Evolutionary conservation across 2,888 invertebrate species (phyloP).

Genomic region (Tetrapedia diversipes): DNA sequence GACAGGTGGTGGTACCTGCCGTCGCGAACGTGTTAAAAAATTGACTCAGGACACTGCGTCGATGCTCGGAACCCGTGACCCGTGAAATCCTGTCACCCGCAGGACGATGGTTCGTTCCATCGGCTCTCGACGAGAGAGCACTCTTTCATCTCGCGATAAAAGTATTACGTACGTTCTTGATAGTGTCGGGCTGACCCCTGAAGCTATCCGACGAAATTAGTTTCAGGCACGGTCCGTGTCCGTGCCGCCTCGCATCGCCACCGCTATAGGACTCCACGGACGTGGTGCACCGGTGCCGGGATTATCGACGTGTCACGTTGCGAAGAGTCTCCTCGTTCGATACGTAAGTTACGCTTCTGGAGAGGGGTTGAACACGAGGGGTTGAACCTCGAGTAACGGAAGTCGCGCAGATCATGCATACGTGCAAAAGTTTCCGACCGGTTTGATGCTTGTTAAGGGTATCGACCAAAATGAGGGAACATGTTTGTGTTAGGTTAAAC

Average conservation of each 20-base stretch:
- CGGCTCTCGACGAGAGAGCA: constrained; percentile 27
- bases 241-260: background rate
- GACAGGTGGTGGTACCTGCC: no score
- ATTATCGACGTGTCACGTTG: constrained; percentile 55
- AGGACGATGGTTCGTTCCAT: constrained; percentile 50
- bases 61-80: constrained; percentile 22
- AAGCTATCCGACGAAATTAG: constrained; percentile 61
- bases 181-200: constrained; percentile 54
- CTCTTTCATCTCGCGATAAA: constrained; percentile 63
- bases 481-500: no score
- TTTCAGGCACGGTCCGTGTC: constrained; percentile 52
- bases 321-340: constrained; percentile 60
- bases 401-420: no score
- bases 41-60: background rate
- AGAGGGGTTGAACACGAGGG: no score
- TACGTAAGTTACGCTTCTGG: constrained; percentile 54
- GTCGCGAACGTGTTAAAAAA: no score
- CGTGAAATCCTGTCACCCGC: constrained; percentile 18
- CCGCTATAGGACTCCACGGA: constrained; percentile 56
- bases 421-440: no score
- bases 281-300: constrained; percentile 26
- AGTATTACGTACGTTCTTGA: constrained; percentile 61
- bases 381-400: no score
- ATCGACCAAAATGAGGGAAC: no score
- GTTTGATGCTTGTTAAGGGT: no score